A percentile compares a stretch with the other conserved stretches of the same genome.
phyloP scores from a whole-genome alignment of 2,113 vertebrate genomes.

The Gallinago undulata region DNA sequence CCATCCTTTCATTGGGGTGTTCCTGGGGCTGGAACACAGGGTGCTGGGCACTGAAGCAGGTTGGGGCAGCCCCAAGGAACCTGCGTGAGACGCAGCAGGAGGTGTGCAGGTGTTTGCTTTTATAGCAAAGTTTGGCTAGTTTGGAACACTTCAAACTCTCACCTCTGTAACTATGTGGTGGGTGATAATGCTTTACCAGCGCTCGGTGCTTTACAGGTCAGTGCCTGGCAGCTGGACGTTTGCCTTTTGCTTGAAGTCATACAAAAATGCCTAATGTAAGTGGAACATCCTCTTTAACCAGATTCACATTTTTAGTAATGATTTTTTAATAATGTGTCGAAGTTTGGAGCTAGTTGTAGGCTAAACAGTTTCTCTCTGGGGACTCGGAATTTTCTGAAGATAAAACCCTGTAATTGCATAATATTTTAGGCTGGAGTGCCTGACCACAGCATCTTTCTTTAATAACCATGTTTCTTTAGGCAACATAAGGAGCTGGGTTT shows the following conservation, averaged over 20 bases:
- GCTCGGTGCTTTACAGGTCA: not conserved
- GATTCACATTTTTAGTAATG: not conserved
- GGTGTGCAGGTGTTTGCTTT: not conserved
- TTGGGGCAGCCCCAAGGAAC: not conserved
- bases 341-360: not conserved
- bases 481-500: not conserved
- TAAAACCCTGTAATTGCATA: not conserved
- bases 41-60: rapidly evolving
- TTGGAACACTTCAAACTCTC: not conserved
- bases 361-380: not conserved
- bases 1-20: not conserved
- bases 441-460: constrained; percentile 13
- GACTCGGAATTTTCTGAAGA: not conserved
- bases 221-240: not conserved
- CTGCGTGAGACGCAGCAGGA: rapidly evolving
- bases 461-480: not conserved
- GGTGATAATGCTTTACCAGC: not conserved
- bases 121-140: not conserved
- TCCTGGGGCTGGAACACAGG: not conserved
- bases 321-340: not conserved
- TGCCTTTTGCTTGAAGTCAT: not conserved
- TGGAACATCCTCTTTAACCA: not conserved
- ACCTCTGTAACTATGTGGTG: not conserved
- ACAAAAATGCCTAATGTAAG: not conserved
- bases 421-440: not conserved